These are phyloP conservation scores for Tychaedon coryphoeus DNA, from an alignment of 2,113 vertebrate species.

Conservation along the genomic window DNA sequence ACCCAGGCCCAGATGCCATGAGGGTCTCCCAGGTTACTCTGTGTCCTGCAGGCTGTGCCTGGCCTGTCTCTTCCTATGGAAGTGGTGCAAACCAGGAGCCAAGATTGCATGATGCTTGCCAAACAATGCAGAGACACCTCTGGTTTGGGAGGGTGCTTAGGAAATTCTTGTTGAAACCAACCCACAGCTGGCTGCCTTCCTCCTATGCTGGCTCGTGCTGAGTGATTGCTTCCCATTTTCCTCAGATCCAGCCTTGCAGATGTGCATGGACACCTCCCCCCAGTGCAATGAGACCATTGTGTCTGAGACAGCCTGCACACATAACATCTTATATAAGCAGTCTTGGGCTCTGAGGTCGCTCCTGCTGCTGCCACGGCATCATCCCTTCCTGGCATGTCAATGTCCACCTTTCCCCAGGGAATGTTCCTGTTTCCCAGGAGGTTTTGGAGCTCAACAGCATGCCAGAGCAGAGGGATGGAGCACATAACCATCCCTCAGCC, in stretches of 20 bases:
- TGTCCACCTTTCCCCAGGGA: not conserved
- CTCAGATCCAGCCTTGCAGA: not conserved
- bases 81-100: not conserved
- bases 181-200: not conserved
- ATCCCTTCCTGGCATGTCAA: not conserved
- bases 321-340: not conserved
- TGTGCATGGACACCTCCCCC: not conserved
- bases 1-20: fast-evolving
- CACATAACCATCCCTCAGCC: not conserved
- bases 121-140: not conserved
- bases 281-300: not conserved
- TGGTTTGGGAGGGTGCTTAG: not conserved
- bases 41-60: fast-evolving
- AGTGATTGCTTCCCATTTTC: not conserved
- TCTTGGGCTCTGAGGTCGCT: not conserved
- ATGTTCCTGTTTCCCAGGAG: not conserved
- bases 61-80: fast-evolving
- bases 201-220: not conserved
- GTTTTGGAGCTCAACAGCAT: not conserved
- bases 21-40: not conserved
- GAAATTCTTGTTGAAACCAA: not conserved
- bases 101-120: not conserved
- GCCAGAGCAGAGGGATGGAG: fast-evolving
- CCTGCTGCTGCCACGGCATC: not conserved
- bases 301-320: not conserved